Evolutionary conservation across 1,140 invertebrate species (phyloP).

Genomic region (Rhopalosiphum padi): DNA sequence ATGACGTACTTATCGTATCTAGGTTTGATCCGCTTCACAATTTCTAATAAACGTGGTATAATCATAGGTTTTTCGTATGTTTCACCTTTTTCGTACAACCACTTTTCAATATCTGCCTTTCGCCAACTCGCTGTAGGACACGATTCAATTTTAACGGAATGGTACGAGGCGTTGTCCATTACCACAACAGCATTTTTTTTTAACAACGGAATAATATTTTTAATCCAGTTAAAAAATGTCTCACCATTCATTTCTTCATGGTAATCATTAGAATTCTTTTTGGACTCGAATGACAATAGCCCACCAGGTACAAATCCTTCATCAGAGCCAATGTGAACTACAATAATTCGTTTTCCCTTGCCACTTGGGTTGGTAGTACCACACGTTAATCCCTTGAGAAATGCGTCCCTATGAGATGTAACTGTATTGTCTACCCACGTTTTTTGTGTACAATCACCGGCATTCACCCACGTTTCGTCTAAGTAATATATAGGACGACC

Average conservation of each 20-base stretch:
- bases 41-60: background rate
- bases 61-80: background rate
- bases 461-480: no score
- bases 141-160: background rate
- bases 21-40: background rate
- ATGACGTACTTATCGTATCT: no score
- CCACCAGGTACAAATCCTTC: slow-evolving; percentile 44
- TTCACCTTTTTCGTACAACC: background rate
- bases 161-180: background rate
- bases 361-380: slow-evolving; percentile 4
- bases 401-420: background rate
- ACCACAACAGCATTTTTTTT: background rate
- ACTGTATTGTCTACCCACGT: background rate
- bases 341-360: slow-evolving; percentile 39
- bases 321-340: slow-evolving; percentile 31
- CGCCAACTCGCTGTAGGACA: background rate
- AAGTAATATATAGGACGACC: no score
- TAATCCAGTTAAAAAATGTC: background rate
- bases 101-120: background rate
- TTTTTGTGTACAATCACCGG: no score
- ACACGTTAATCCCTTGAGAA: background rate
- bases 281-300: background rate
- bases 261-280: background rate
- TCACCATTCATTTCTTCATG: background rate
- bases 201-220: background rate